Percentiles rank a stretch among this genome's conserved stretches.
Evolutionary conservation across 2,888 invertebrate species (phyloP).

Genomic region (Branchinecta sandiegonensis): DNA sequence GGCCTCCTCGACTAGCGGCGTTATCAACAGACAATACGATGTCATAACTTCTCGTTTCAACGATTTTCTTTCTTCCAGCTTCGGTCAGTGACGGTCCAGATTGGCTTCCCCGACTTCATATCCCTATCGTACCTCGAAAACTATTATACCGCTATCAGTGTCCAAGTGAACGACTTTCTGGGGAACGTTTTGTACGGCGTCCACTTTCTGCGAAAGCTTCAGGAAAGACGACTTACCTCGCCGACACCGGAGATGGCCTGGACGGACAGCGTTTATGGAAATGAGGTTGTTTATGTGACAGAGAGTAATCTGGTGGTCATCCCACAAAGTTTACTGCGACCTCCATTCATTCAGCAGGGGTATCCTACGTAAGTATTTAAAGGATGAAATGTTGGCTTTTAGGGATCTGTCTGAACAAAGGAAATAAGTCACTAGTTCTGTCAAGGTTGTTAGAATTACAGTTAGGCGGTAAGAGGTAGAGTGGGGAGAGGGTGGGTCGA

Average conservation of each 20-base stretch:
- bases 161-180: conserved; percentile 41
- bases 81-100: conserved; percentile 35
- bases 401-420: too few species aligned
- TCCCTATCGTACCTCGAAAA: conserved; percentile 34
- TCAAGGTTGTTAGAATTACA: too few species aligned
- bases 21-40: background rate
- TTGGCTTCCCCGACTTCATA: conserved; percentile 36
- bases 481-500: too few species aligned
- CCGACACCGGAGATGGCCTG: conserved; percentile 35
- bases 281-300: conserved; percentile 35
- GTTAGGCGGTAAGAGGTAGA: too few species aligned
- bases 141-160: conserved; percentile 35
- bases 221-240: conserved; percentile 34
- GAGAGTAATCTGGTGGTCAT: conserved; percentile 38
- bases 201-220: conserved; percentile 35
- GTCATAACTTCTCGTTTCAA: background rate
- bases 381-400: too few species aligned
- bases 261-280: conserved; percentile 31
- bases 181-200: conserved; percentile 39
- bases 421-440: too few species aligned
- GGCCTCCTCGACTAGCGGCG: too few species aligned
- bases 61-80: conserved; percentile 34
- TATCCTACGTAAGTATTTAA: conserved; percentile 36
- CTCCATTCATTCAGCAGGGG: conserved; percentile 36
- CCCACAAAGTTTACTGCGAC: conserved; percentile 36